Evolutionary conservation across 2,888 invertebrate genomes (phyloP), one percentile per base, ranked within the genome.

Genomic region (Drosophila incognita): DNA sequence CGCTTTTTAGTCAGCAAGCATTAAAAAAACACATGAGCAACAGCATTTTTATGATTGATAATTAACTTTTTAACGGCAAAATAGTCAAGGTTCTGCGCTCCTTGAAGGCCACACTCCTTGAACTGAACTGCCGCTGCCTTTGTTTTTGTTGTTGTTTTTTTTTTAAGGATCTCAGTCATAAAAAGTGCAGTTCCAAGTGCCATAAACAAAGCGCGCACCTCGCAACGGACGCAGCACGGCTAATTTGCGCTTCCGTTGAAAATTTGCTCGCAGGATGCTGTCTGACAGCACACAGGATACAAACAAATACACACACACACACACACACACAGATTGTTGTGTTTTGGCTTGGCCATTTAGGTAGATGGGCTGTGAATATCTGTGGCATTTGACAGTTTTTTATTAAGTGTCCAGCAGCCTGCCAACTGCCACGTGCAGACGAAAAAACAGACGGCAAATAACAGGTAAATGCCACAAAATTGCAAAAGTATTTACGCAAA

Each of bases 221-320:
- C 66, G 62, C 57, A 74, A 51, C 81, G 87, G 76, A 71, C 82
- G 75, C 76, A 67, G 74, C 76, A 66, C 74, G 69, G 85, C 76
- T 88, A 87, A 87, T 88, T 89, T 88, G 86, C 78, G 76, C 79
- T 86, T 89, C 88, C 87, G 82, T 76, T 78, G 82, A 89, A 86
- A 87, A 83, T 72, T 71, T 74, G 57, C 64, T 56, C 54, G 49
- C 86, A 82, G 87, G 87, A 88, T 83, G 82, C 89, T 74, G 83
- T 53, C 69, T 49, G 79, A 66, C 74, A 87, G 83, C 54, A 63
- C 54, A 48, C 70, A 69, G 72, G 64, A 74, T 65, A 53, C 69
- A 67, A 48, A 69, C 67, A 74, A 54, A 62, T 57, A 42, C 61
- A 67, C 56, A 70, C 67, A 68, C 58, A 56, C 15, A 51, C 2